Evolutionary conservation across 2,888 invertebrate species (phyloP), one percentile per base, ranked within the genome.

Genomic region (Bellardia bayeri): DNA sequence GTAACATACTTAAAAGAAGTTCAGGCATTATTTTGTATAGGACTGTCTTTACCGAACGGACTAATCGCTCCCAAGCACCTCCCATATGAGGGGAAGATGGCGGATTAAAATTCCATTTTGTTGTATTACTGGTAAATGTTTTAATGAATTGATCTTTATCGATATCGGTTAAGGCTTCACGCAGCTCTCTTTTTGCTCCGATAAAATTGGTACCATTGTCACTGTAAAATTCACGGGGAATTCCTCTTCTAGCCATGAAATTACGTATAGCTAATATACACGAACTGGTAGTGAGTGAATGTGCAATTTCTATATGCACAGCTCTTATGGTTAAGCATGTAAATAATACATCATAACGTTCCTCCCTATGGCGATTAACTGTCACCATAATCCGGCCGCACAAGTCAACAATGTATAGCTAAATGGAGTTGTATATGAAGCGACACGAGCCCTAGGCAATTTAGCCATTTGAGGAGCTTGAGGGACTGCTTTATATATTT

Each of bases 251-350:
- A 4, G 72, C 75, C 63, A 82, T 82, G 42, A 86, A 82, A 64
- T 69, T 79, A 9, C 63, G 75, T 11, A 68, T 80, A n/a, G 68
- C 79, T 16, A 74, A n/a, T 61, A 74, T 72, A 16, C 72, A 74
- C 14, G 79, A 79, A 8, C 37, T 68, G 1, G 54, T 79, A 11
- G 71, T 71, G 16, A 63, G 23, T 2, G 64, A 78, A 40, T 69
- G 54, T 3, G 88, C 88, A 6, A 88, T 61, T 16, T 88, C 88
- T 7, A 89, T 37, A 61, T 89, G 88, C 2, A 87, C 45, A 4
- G 69, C 69, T 3, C 69, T 37, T 9, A 54, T 37, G 2, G 69
- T 37, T 9, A 88, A 61, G 40, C 89, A 89, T 7, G 87, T 88
- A 23, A 89, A 88, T 51, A 82, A 23, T n/a, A 58, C 45, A 68